These are phyloP conservation scores for Nothocercus julius DNA, from an alignment of 2,113 vertebrate species.

Conservation along the genomic window DNA sequence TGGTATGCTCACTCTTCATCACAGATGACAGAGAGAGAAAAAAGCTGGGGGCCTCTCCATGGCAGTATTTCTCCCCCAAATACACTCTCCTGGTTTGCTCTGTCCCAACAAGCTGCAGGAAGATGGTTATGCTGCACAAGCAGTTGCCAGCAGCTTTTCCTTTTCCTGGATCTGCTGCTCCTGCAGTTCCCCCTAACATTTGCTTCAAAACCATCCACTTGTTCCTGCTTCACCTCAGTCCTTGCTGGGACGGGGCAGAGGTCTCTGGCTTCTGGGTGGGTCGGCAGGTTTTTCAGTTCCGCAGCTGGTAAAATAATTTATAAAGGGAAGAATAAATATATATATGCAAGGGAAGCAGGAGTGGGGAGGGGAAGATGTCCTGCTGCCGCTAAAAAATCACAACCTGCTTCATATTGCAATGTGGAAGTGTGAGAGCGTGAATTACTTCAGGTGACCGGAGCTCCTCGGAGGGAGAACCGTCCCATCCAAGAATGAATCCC, in stretches of 20 bases:
- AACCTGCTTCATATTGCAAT: background rate
- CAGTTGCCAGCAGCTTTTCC: background rate
- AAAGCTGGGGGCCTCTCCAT: background rate
- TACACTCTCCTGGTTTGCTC: background rate
- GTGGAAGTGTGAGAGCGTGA: background rate
- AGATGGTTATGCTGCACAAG: background rate
- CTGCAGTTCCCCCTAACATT: background rate
- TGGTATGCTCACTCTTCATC: background rate
- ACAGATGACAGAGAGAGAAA: background rate
- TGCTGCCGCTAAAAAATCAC: background rate
- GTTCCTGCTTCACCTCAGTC: background rate
- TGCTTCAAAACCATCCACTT: background rate
- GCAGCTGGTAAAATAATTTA: conserved; percentile 49
- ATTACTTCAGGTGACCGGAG: background rate
- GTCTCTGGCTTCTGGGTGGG: background rate
- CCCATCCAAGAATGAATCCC: background rate
- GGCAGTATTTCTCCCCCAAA: background rate
- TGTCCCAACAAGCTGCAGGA: accelerated
- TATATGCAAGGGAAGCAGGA: background rate
- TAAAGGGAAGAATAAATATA: conserved; percentile 40
- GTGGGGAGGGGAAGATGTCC: background rate
- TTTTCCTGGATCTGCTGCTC: background rate
- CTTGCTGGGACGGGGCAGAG: conserved; percentile 36
- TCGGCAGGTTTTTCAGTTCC: conserved; percentile 5
- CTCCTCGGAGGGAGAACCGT: background rate